phyloP scores from a whole-genome alignment of 2,888 invertebrate species.

The Tinea semifulvella region DNA sequence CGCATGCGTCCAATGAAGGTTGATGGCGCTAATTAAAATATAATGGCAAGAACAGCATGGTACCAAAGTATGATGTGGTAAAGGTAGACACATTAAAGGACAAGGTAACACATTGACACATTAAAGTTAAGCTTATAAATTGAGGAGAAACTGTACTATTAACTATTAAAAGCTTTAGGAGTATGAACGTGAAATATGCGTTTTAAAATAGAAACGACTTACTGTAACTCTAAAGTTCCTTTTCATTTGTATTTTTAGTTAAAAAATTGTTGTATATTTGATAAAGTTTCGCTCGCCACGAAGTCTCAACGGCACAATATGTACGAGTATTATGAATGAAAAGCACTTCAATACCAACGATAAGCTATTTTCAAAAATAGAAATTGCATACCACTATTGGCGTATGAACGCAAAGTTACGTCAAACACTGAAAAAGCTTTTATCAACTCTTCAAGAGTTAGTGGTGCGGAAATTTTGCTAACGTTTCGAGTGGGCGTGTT shows the following conservation, averaged over 20 bases:
- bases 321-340: too few species aligned
- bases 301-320: too few species aligned
- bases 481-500: neutral
- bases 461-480: neutral
- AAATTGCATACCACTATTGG: neutral
- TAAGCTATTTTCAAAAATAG: neutral
- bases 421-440: neutral
- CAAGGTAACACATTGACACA: too few species aligned
- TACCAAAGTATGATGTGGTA: neutral
- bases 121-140: too few species aligned
- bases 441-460: neutral
- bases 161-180: too few species aligned
- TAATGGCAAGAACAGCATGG: neutral
- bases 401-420: neutral
- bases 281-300: too few species aligned
- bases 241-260: too few species aligned
- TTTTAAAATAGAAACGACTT: too few species aligned
- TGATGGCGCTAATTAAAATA: slow-evolving; percentile 5
- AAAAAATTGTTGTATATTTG: too few species aligned
- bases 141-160: too few species aligned
- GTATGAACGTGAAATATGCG: too few species aligned
- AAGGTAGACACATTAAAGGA: neutral
- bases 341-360: neutral
- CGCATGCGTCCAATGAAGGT: slow-evolving; percentile 1
- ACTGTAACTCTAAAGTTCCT: too few species aligned